Percentiles rank a stretch among this genome's conserved stretches.
Evolutionary conservation across 2,888 invertebrate genomes (phyloP).

Genomic region (Oegoconia quadripuncta): DNA sequence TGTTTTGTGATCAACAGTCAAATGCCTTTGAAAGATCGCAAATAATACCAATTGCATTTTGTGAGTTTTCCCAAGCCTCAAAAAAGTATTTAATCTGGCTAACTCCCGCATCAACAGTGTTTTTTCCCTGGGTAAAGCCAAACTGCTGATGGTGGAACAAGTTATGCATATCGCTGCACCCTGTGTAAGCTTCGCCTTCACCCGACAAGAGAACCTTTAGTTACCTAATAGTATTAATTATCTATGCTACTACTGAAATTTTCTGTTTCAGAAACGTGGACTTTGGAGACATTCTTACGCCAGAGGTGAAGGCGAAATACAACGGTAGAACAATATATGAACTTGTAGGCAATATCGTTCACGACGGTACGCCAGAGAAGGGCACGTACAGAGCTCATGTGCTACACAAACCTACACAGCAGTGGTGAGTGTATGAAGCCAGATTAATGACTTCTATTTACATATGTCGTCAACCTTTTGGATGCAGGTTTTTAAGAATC

Average conservation of each 20-base stretch:
- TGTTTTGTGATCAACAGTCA: too few relatives aligned
- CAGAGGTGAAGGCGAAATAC: conserved; percentile 88
- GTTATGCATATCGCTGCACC: too few relatives aligned
- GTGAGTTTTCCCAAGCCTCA: too few relatives aligned
- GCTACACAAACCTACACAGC: conserved; percentile 90
- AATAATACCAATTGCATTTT: too few relatives aligned
- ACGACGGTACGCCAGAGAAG: conserved; percentile 97
- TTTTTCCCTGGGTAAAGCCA: too few relatives aligned
- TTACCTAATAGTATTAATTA: not conserved
- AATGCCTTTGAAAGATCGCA: too few relatives aligned
- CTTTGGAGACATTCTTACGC: conserved; percentile 95
- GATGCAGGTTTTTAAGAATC: too few relatives aligned
- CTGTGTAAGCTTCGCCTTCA: too few relatives aligned
- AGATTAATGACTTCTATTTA: conserved; percentile 1
- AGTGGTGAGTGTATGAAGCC: conserved; percentile 83
- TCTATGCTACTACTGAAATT: conserved; percentile 3
- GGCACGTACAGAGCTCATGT: conserved; percentile 97
- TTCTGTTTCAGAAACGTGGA: conserved; percentile 90
- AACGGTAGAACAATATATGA: conserved; percentile 93
- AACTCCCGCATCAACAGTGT: too few relatives aligned
- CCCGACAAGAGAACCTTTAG: not conserved
- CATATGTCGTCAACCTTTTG: too few relatives aligned
- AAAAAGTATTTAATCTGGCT: too few relatives aligned
- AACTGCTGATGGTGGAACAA: too few relatives aligned
- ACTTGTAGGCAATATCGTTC: conserved; percentile 98